phyloP scores from a whole-genome alignment of 2,797 vertebrate genomes.

The Coreius guichenoti region DNA sequence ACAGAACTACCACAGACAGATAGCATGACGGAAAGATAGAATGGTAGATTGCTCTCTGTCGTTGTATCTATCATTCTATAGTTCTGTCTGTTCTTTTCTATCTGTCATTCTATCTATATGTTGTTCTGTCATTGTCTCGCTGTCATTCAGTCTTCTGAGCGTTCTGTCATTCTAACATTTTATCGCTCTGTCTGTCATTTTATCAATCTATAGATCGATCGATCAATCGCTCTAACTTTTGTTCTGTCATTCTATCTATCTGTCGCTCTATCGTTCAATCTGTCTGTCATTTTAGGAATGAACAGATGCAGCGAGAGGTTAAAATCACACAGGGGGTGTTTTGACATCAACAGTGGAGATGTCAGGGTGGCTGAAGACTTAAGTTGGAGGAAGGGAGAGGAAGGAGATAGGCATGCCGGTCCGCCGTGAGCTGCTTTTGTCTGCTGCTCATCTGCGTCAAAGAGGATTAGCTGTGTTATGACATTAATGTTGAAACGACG shows the following conservation, averaged over 20 bases:
- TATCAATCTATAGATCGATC: neutral
- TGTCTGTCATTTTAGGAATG: neutral
- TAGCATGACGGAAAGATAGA: neutral
- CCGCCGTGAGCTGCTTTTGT: slow-evolving; percentile 63
- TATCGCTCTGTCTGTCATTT: neutral
- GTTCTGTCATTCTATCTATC: neutral
- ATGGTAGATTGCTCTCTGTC: neutral
- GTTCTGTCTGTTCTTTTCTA: neutral
- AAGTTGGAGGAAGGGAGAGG: slow-evolving; percentile 1
- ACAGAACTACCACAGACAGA: neutral
- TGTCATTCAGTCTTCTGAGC: neutral
- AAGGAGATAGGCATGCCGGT: neutral
- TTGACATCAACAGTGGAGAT: slow-evolving; percentile 3
- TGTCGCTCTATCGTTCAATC: neutral
- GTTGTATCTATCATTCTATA: neutral
- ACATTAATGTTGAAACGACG: slow-evolving; percentile 67
- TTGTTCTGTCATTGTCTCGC: too few species aligned
- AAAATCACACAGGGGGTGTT: neutral
- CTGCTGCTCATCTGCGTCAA: slow-evolving; percentile 70
- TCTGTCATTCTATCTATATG: neutral
- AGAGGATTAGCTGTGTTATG: slow-evolving; percentile 74
- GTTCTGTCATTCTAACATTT: too few species aligned
- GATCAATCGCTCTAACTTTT: neutral
- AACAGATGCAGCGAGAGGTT: slow-evolving; percentile 17
- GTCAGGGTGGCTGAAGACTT: slow-evolving; percentile 40